Conservation (phyloP, 2,888 invertebrate species). For the Parasteatoda lunata region DNA sequence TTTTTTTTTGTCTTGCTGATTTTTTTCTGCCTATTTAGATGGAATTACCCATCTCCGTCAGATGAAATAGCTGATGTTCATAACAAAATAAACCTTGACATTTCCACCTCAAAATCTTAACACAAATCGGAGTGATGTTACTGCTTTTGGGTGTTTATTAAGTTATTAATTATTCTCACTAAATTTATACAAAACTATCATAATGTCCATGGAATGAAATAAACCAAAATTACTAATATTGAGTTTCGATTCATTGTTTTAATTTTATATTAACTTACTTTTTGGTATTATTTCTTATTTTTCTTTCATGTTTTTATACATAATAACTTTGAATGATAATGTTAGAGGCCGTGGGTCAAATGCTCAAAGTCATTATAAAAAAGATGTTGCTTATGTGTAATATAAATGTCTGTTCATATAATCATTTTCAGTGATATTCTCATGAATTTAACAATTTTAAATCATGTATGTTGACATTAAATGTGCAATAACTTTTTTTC, state of each 20-base stretch:
- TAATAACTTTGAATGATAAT: not conserved
- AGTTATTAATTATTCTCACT: not conserved
- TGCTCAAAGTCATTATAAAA: no score
- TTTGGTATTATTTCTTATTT: not conserved
- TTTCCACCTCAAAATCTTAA: not conserved
- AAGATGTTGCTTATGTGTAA: no score
- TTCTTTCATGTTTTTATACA: not conserved
- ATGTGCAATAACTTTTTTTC: no score
- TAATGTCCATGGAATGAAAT: not conserved
- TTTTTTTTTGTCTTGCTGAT: constrained; percentile 49
- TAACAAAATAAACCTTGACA: no score
- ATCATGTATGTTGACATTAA: no score
- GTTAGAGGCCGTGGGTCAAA: no score
- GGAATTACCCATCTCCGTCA: constrained; percentile 37
- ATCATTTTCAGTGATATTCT: no score
- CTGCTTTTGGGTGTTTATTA: not conserved
- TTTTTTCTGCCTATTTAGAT: constrained; percentile 12
- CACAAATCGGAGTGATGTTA: not conserved
- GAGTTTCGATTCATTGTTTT: not conserved
- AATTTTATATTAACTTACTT: not conserved
- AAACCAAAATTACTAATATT: not conserved
- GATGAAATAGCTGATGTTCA: not conserved
- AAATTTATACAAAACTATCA: not conserved
- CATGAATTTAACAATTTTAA: no score
- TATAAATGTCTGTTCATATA: no score